phyloP scores from a whole-genome alignment of 1,140 invertebrate genomes.

The Drosophila azteca region DNA sequence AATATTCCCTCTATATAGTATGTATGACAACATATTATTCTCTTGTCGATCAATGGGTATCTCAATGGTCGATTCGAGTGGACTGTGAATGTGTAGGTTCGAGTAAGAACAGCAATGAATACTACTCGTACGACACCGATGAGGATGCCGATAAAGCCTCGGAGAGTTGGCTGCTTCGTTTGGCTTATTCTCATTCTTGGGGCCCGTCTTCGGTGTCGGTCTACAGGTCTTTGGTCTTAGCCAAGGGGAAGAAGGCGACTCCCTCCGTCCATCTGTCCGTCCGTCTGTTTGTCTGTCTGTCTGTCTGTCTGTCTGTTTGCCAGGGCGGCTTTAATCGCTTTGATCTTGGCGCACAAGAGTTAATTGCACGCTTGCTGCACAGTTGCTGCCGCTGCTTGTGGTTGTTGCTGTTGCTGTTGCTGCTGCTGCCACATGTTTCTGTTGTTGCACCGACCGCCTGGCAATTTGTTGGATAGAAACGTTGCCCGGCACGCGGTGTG shows the following conservation, averaged over 20 bases:
- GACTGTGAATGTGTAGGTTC: slow-evolving; percentile 4
- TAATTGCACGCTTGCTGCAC: slow-evolving; percentile 83
- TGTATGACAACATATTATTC: too few relatives aligned
- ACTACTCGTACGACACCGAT: slow-evolving; percentile 19
- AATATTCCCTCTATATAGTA: too few relatives aligned
- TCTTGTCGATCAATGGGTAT: too few relatives aligned
- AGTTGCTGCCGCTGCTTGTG: slow-evolving; percentile 46
- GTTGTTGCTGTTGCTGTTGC: slow-evolving; percentile 33
- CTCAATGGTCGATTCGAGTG: slow-evolving; percentile 9
- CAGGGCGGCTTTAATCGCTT: slow-evolving; percentile 80
- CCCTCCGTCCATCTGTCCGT: neutral
- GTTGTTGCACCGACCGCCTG: slow-evolving; percentile 36
- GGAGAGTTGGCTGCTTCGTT: slow-evolving; percentile 16
- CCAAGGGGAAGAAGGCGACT: slow-evolving; percentile 2
- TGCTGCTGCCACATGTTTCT: slow-evolving; percentile 25
- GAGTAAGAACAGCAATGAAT: slow-evolving; percentile 27
- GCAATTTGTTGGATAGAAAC: slow-evolving; percentile 76
- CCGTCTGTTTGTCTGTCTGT: neutral
- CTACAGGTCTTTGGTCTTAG: slow-evolving; percentile 4
- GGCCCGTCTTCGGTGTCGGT: slow-evolving; percentile 1
- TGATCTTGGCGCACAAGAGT: slow-evolving; percentile 82
- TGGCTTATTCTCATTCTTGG: slow-evolving; percentile 12
- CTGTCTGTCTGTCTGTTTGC: neutral
- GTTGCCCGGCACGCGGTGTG: slow-evolving; percentile 71
- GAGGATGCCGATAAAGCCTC: slow-evolving; percentile 57